Evolutionary conservation across 1,140 invertebrate species (phyloP).

Genomic region (Eufriesea mexicana): DNA sequence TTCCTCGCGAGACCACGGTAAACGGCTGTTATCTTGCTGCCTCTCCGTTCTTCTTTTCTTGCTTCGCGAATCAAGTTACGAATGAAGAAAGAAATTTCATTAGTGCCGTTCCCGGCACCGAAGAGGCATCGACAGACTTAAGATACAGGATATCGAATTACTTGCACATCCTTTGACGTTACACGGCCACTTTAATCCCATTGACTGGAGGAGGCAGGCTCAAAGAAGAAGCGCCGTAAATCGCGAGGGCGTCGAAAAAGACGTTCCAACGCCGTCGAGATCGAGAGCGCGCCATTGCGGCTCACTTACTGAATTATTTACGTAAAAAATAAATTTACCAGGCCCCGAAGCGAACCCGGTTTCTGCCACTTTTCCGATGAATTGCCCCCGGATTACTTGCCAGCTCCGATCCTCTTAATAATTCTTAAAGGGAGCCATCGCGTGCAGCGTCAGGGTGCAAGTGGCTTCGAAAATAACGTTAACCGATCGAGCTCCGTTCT

Average conservation of each 20-base stretch:
- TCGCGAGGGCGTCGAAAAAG: conserved; percentile 41
- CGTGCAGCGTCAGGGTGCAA: too few species aligned
- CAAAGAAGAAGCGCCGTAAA: conserved; percentile 57
- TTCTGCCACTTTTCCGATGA: conserved; percentile 13
- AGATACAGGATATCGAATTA: conserved; percentile 64
- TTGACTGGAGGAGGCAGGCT: conserved; percentile 57
- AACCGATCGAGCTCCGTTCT: neutral
- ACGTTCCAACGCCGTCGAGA: conserved; percentile 43
- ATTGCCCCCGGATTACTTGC: neutral
- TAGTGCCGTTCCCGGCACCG: conserved; percentile 33
- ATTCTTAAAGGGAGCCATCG: neutral
- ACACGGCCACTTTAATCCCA: conserved; percentile 60
- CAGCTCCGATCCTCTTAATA: neutral
- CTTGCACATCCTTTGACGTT: conserved; percentile 57
- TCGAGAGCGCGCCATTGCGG: conserved; percentile 49
- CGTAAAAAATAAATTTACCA: conserved; percentile 49
- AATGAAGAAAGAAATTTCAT: conserved; percentile 38
- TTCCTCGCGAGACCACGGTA: neutral
- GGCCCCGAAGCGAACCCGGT: neutral
- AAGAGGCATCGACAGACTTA: conserved; percentile 24
- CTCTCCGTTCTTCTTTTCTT: neutral
- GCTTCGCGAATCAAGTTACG: neutral
- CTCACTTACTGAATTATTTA: conserved; percentile 64
- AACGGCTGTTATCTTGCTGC: neutral
- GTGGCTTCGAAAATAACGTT: too few species aligned